Evolutionary conservation across 2,888 invertebrate genomes (phyloP), one percentile per base, ranked within the genome.

Genomic region (Cataglyphis rosenhaueri): DNA sequence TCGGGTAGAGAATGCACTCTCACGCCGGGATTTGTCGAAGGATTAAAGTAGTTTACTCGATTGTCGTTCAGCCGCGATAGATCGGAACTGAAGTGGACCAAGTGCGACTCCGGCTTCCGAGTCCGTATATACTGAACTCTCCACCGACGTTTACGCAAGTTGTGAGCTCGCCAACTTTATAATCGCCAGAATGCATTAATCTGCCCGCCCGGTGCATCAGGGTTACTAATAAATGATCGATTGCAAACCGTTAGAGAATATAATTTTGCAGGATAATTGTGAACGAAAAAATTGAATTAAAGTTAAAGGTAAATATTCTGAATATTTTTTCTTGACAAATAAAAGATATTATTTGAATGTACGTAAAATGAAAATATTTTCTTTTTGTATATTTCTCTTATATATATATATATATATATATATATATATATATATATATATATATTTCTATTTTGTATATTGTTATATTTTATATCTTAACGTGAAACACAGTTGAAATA

Each of bases 21-120:
- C 81, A 74, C 62, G 71, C 66, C 82, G 70, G 81, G 84, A 52
- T 88, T 88, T 89, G 87, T 84, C 83, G 62, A 75, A 74, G 87
- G 87, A 89, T 89, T 89, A 88, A 76, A 55, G 73, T 78, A 76
- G 87, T 86, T 88, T 87, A 82, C 81, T 62, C 62, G 73, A 76
- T 76, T n/a, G 83, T 88, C 89, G 84, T 86, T 84, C 48, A 81
- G n/a, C 61, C 41, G 66, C 84, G 83, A 85, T 87, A 84, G 84
- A 86, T 85, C 66, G 89, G 82, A 89, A 82, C 81, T 48, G 44
- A 61, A 44, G 35, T 74, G 12, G 70, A 68, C 61, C 29, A 32
- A 70, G 41, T n/a, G 25, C n/a, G 44, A 15, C 62, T 38, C 12
- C 6, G 59, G 70, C 32, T 59, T 70, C 35, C 32, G 44, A 55